A percentile compares a stretch with the other conserved stretches of the same genome.
Evolutionary conservation across 2,888 invertebrate genomes (phyloP).

Genomic region (Lycophotia porphyrea): DNA sequence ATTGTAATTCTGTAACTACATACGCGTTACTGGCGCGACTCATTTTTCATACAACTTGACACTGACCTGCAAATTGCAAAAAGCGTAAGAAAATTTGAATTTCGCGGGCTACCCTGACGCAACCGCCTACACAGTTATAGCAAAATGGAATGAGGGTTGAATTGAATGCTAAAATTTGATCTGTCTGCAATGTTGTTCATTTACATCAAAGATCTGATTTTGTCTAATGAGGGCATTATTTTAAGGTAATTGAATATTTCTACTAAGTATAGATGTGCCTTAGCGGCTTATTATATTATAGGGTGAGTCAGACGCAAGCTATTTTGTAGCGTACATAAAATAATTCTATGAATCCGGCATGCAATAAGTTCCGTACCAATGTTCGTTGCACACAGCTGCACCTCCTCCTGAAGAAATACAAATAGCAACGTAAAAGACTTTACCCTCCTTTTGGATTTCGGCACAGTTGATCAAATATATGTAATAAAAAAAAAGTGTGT

Average conservation of each 20-base stretch:
- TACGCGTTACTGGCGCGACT: too few relatives aligned
- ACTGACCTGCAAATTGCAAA: too few relatives aligned
- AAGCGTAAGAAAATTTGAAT: too few relatives aligned
- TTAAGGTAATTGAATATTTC: conserved; percentile 65
- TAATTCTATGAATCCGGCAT: conserved; percentile 84
- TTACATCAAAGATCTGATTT: conserved; percentile 40
- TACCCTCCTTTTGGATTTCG: not conserved
- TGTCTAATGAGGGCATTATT: conserved; percentile 49
- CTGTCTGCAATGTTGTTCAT: conserved; percentile 50
- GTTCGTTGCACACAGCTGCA: conserved; percentile 88
- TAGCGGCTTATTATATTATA: conserved; percentile 74
- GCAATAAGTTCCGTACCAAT: conserved; percentile 85
- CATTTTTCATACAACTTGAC: too few relatives aligned
- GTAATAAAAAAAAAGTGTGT: too few relatives aligned
- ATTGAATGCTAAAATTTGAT: conserved; percentile 51
- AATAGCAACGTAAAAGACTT: not conserved
- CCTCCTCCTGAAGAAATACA: conserved; percentile 70
- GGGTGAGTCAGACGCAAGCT: conserved; percentile 80
- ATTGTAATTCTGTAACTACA: too few relatives aligned
- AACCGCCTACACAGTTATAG: conserved; percentile 46
- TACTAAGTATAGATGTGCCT: conserved; percentile 70
- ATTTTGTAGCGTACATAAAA: conserved; percentile 83
- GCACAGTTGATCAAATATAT: too few relatives aligned
- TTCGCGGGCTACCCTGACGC: too few relatives aligned
- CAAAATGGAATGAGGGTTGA: conserved; percentile 31